These are phyloP conservation scores for Danionella cerebrum DNA, from an alignment of 2,113 vertebrate genomes.

Conservation along the genomic window DNA sequence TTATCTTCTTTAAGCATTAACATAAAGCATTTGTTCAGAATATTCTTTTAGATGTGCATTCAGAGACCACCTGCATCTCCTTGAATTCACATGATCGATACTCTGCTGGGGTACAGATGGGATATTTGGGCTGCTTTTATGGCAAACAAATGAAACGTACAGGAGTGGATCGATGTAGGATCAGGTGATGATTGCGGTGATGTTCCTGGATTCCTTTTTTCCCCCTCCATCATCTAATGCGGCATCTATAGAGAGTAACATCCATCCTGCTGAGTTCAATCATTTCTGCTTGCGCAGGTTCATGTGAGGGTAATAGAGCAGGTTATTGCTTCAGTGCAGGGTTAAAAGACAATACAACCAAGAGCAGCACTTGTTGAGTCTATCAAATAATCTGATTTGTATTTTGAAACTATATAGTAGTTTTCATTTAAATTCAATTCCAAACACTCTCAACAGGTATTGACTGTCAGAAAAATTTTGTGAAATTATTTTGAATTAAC, in stretches of 20 bases:
- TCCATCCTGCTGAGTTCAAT: conserved; percentile 30
- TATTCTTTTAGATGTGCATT: too few relatives aligned
- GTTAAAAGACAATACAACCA: conserved; percentile 21
- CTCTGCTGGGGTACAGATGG: neutral
- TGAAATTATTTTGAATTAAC: too few relatives aligned
- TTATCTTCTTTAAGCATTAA: neutral
- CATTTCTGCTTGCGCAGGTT: conserved; percentile 18
- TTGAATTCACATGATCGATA: conserved; percentile 7
- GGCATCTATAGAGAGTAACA: conserved; percentile 9
- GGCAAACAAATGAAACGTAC: conserved; percentile 30
- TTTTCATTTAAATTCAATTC: conserved; percentile 6
- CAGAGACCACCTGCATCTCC: neutral
- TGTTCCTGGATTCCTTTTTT: conserved; percentile 1
- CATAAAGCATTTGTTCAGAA: too few relatives aligned
- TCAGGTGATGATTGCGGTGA: conserved; percentile 24
- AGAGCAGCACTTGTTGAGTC: neutral
- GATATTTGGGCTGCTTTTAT: conserved; percentile 16
- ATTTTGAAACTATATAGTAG: conserved; percentile 9
- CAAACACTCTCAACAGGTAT: too few relatives aligned
- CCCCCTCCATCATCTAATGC: conserved; percentile 21
- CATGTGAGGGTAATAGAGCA: conserved; percentile 38
- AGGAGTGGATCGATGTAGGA: conserved; percentile 23
- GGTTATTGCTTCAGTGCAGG: conserved; percentile 32
- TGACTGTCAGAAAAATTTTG: too few relatives aligned
- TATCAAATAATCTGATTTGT: conserved; percentile 22